Conservation (phyloP, 1,140 invertebrate species). For the Ceratitis capitata region DNA sequence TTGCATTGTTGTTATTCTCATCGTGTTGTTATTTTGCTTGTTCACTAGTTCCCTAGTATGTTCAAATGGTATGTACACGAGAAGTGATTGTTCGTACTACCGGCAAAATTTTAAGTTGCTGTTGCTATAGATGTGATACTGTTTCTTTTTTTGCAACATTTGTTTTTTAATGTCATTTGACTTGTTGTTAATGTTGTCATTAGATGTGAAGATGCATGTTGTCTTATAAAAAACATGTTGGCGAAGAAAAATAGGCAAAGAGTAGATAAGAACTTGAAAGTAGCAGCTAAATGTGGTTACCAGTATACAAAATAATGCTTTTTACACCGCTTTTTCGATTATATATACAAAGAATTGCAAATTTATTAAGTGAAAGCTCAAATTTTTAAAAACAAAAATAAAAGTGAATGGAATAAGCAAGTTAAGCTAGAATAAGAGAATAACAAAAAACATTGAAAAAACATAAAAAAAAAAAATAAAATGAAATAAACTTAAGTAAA, state of each 20-base stretch:
- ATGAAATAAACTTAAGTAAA: too few relatives aligned
- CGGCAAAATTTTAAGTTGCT: background rate
- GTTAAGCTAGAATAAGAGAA: too few relatives aligned
- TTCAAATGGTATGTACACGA: background rate
- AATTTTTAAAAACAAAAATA: too few relatives aligned
- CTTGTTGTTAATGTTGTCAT: conserved; percentile 21
- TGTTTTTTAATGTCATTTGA: conserved; percentile 3
- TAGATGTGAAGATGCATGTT: conserved; percentile 21
- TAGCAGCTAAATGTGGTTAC: too few relatives aligned
- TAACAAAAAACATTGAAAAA: too few relatives aligned
- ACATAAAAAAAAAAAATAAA: too few relatives aligned
- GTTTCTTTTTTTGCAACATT: background rate
- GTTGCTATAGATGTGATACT: background rate
- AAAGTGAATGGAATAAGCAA: too few relatives aligned
- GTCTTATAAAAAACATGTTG: background rate
- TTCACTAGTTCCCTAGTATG: background rate
- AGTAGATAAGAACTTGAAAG: background rate
- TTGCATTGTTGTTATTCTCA: background rate
- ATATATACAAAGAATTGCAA: too few relatives aligned
- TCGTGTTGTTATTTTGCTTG: background rate
- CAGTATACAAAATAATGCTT: too few relatives aligned
- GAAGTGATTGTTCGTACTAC: background rate
- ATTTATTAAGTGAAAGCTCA: too few relatives aligned
- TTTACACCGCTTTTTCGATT: too few relatives aligned
- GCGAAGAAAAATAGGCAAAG: background rate